Conservation (phyloP, 2,888 invertebrate genomes). For the Ichneumon xanthorius region DNA sequence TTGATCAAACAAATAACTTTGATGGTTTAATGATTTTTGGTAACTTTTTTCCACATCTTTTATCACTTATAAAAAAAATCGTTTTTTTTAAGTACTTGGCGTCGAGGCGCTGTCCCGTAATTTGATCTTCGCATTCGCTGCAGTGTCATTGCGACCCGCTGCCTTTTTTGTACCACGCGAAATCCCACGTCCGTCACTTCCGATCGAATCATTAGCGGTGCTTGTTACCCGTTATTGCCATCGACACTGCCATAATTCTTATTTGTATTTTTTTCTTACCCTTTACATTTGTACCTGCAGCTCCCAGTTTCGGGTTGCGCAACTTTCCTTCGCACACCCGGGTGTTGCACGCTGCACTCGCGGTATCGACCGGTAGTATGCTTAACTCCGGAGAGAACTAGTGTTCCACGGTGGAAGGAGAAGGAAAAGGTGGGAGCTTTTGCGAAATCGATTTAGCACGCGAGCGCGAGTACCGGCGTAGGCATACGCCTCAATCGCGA, state of each 20-base stretch:
- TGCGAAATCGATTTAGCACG: slow-evolving; percentile 78
- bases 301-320: slow-evolving; percentile 1
- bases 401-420: slow-evolving; percentile 30
- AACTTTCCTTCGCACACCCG: not conserved
- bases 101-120: not conserved
- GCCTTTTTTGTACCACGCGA: not conserved
- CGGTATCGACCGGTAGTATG: slow-evolving; percentile 49
- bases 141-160: not conserved
- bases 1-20: no score
- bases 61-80: no score
- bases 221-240: slow-evolving; percentile 1
- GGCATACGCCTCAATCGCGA: slow-evolving; percentile 59
- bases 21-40: no score
- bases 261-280: not conserved
- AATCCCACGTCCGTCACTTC: not conserved
- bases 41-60: no score
- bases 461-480: slow-evolving; percentile 68
- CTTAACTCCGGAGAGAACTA: slow-evolving; percentile 47
- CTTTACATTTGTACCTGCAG: not conserved
- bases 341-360: slow-evolving; percentile 28
- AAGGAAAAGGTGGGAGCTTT: slow-evolving; percentile 58
- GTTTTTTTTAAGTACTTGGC: no score
- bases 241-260: not conserved
- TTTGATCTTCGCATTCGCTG: not conserved
- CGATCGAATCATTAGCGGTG: not conserved